A percentile compares a stretch with the other conserved stretches of the same genome.
phyloP scores from a whole-genome alignment of 2,113 vertebrate species.

The Hystrix brachyura region DNA sequence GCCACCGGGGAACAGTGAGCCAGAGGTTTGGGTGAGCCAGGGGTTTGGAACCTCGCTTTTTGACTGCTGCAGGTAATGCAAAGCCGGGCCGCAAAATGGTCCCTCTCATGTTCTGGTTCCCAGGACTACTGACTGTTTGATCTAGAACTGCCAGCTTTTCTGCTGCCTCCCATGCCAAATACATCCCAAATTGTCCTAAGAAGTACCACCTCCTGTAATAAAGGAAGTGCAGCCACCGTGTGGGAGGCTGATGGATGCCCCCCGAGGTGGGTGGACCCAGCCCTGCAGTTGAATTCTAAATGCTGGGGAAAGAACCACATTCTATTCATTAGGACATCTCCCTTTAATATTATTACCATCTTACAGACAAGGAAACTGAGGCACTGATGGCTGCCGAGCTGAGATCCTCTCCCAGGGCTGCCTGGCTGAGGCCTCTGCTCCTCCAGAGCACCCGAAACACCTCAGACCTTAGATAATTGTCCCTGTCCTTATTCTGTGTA shows the following conservation, averaged over 20 bases:
- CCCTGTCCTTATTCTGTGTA: not conserved
- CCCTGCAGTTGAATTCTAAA: not conserved
- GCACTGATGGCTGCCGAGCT: not conserved
- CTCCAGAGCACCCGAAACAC: not conserved
- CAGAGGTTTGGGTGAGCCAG: not conserved
- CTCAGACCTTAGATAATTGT: not conserved
- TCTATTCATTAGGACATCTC: not conserved
- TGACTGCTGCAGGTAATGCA: not conserved
- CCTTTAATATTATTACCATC: not conserved
- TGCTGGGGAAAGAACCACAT: too few species aligned
- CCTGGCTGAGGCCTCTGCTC: not conserved
- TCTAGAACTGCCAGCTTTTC: constrained; percentile 35
- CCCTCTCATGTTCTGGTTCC: constrained; percentile 62
- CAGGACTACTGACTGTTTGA: constrained; percentile 32
- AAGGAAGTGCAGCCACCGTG: fast-evolving
- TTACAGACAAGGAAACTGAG: not conserved
- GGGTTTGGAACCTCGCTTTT: constrained; percentile 23
- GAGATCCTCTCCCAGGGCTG: not conserved
- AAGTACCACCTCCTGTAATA: not conserved
- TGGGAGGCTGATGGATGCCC: not conserved
- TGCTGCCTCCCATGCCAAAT: not conserved
- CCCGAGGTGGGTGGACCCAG: not conserved
- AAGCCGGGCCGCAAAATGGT: not conserved
- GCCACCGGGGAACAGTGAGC: not conserved
- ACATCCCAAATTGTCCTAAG: constrained; percentile 21